These are phyloP conservation scores for Scolopax bukidnonensis DNA, from an alignment of 2,797 vertebrate genomes.

Conservation along the genomic window DNA sequence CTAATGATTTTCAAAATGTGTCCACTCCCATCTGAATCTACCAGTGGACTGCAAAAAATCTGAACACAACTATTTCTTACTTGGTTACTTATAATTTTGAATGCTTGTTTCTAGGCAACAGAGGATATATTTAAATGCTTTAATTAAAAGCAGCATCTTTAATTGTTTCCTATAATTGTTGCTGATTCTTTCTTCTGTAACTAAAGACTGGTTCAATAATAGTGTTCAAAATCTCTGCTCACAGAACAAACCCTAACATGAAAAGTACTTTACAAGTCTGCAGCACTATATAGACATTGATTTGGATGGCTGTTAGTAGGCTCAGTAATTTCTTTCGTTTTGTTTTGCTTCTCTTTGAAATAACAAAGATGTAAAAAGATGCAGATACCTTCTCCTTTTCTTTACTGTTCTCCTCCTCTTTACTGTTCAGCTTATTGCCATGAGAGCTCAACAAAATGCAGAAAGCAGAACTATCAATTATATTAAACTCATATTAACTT, in stretches of 20 bases:
- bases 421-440: neutral
- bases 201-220: constrained; percentile 37
- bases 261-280: neutral
- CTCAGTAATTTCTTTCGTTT: neutral
- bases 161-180: constrained; percentile 51
- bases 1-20: constrained; percentile 30
- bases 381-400: neutral
- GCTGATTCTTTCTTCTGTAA: constrained; percentile 7
- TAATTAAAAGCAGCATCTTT: constrained; percentile 55
- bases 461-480: neutral
- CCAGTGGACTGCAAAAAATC: neutral
- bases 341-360: neutral
- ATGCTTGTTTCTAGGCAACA: constrained; percentile 46
- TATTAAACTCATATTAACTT: neutral
- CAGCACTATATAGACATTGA: neutral
- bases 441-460: neutral
- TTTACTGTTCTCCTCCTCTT: neutral
- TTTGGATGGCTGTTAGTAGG: neutral
- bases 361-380: neutral
- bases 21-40: neutral
- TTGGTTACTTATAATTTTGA: constrained; percentile 29
- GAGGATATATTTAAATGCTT: constrained; percentile 26
- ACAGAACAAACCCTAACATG: neutral
- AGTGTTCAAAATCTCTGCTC: constrained; percentile 27
- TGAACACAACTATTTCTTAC: constrained; percentile 6